Evolutionary conservation across 2,888 invertebrate genomes (phyloP), one percentile per base, ranked within the genome.

Genomic region (Nemoura dubitans): DNA sequence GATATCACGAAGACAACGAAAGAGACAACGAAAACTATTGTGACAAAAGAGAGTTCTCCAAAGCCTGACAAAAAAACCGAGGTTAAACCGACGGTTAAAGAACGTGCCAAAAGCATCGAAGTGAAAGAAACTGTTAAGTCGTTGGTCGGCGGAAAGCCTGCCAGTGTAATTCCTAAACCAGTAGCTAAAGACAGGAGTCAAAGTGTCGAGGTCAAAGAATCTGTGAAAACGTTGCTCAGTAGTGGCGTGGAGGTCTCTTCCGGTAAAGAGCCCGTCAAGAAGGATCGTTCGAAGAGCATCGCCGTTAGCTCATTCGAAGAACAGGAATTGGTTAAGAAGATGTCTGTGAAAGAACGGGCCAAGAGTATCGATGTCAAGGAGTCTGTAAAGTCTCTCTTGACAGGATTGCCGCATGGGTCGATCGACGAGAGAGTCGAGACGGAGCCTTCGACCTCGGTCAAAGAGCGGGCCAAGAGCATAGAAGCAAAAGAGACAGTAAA

Each of bases 301-400:
- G 86, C 83, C 59, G n/a, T 81, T 14, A 28, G 30, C 7, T 81
- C 81, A 0, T 81, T 81, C 30, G 81, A 81, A 10, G 81, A 30
- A 2, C 1, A 81, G 28, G n/a, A 87, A 42, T 78, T 85, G 36
- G 85, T 86, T 43, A 27, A 3, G 87, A 88, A 76, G 86, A 42
- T 3, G 88, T 88, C 25, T 88, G 88, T 28, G 87, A 88, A 42
- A 27, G 85, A 82, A 59, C 86, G 27, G 88, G 89, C 86, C 85
- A 83, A 36, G 84, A 82, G 77, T 26, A 43, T 87, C 42, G 86
- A 87, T 25, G 82, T 26, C 76, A 87, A 86, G 78, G 59, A 77
- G 30, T 59, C 59, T n/a, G 36, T 26, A 5, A 87, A 87, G 30
- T 36, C 59, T 6, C 84, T 85, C 10, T 10, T 81, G 7, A 81